phyloP scores from a whole-genome alignment of 2,888 invertebrate species.

The Harpagoxenus sublaevis region DNA sequence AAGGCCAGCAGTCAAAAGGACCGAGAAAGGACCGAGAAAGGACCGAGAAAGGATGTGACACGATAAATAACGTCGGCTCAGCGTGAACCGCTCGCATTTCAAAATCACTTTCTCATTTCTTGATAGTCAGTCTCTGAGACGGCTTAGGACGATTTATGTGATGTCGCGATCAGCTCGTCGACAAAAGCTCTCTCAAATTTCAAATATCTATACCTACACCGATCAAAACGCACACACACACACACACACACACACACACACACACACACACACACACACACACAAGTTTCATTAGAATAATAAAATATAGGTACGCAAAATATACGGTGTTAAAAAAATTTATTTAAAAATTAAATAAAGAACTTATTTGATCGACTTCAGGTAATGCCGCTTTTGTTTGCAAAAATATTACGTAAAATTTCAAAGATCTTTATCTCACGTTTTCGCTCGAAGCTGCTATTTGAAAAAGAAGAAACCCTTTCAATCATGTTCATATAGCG shows the following conservation, averaged over 20 bases:
- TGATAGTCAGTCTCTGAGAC: slow-evolving; percentile 14
- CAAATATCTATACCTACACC: not conserved
- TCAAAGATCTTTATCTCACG: not conserved
- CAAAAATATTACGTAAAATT: not conserved
- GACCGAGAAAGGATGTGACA: not conserved
- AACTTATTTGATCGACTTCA: not conserved
- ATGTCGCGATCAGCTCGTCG: not conserved
- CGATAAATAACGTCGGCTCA: slow-evolving; percentile 42
- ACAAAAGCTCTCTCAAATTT: slow-evolving; percentile 35
- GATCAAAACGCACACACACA: not conserved
- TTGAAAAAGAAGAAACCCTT: slow-evolving; percentile 3
- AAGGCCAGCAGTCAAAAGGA: not conserved
- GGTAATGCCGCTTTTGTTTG: not conserved
- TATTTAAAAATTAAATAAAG: not conserved
- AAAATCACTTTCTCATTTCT: slow-evolving; percentile 27
- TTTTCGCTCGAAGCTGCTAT: not conserved
- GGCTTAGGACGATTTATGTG: slow-evolving; percentile 46
- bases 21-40: not conserved
- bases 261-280: too few relatives aligned
- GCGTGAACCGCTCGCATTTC: not conserved
- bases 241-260: too few relatives aligned
- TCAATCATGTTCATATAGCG: slow-evolving; percentile 18
- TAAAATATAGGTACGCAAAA: not conserved
- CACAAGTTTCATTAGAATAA: not conserved
- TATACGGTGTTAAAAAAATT: not conserved